Conservation (phyloP, 2,113 vertebrate species). For the Canis aureus region DNA sequence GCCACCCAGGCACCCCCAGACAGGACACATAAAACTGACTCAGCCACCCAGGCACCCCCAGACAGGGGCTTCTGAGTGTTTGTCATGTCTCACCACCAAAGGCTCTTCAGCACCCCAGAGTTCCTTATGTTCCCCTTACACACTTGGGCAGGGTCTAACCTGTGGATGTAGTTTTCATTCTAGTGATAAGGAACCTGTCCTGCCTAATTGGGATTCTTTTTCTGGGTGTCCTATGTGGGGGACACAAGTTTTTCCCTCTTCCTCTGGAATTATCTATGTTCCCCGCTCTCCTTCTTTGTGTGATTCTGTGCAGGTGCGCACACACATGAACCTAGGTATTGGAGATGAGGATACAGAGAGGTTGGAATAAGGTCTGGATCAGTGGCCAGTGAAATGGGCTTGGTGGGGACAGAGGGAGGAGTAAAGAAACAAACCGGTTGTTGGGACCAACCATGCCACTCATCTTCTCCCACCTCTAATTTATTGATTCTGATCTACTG, state of each 20-base stretch:
- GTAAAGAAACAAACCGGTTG: background rate
- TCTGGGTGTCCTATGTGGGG: background rate
- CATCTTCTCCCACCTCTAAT: background rate
- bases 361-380: background rate
- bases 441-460: background rate
- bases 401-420: background rate
- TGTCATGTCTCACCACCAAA: background rate
- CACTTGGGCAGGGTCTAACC: background rate
- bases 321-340: background rate
- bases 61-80: background rate
- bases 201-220: background rate
- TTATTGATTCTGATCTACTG: background rate
- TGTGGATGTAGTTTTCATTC: background rate
- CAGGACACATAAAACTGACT: too few species aligned
- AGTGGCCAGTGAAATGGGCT: background rate
- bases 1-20: too few species aligned
- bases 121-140: background rate
- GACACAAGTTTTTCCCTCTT: background rate
- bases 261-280: background rate
- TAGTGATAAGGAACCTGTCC: background rate
- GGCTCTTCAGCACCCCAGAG: background rate
- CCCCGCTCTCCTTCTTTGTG: background rate
- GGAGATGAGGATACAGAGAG: background rate
- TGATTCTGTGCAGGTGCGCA: background rate
- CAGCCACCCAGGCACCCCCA: too few species aligned